Evolutionary conservation across 2,888 invertebrate genomes (phyloP).

Genomic region (Eristalis tenax): DNA sequence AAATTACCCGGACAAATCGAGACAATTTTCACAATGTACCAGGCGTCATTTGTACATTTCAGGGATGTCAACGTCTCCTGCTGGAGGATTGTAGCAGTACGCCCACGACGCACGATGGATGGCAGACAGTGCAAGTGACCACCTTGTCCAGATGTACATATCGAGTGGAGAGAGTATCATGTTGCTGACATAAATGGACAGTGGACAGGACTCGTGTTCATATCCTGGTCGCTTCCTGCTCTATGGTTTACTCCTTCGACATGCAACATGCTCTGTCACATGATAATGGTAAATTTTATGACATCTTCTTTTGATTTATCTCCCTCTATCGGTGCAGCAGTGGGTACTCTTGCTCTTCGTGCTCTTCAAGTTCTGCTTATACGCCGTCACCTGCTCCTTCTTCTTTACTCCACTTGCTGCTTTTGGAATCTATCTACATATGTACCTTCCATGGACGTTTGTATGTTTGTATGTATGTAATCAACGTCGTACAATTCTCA

Average conservation of each 20-base stretch:
- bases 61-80: slow-evolving; percentile 50
- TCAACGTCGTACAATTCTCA: slow-evolving; percentile 29
- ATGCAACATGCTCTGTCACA: slow-evolving; percentile 63
- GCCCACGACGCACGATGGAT: slow-evolving; percentile 35
- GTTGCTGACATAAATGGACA: slow-evolving; percentile 69
- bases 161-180: slow-evolving; percentile 55
- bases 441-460: background rate
- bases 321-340: slow-evolving; percentile 49
- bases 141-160: slow-evolving; percentile 56
- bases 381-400: slow-evolving; percentile 1
- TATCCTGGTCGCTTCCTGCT: slow-evolving; percentile 51
- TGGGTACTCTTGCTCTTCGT: background rate
- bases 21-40: slow-evolving; percentile 52
- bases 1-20: slow-evolving; percentile 65
- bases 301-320: slow-evolving; percentile 70
- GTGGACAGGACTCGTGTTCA: slow-evolving; percentile 60
- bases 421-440: background rate
- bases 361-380: background rate
- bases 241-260: slow-evolving; percentile 40
- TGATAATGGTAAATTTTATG: slow-evolving; percentile 69
- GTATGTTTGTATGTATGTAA: background rate
- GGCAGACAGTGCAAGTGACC: slow-evolving; percentile 26
- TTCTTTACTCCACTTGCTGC: background rate
- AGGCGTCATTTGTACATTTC: slow-evolving; percentile 57
- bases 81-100: slow-evolving; percentile 20